phyloP scores from a whole-genome alignment of 37 sponge, comb jelly and placozoan genomes.

The Eunapius fragilis region DNA sequence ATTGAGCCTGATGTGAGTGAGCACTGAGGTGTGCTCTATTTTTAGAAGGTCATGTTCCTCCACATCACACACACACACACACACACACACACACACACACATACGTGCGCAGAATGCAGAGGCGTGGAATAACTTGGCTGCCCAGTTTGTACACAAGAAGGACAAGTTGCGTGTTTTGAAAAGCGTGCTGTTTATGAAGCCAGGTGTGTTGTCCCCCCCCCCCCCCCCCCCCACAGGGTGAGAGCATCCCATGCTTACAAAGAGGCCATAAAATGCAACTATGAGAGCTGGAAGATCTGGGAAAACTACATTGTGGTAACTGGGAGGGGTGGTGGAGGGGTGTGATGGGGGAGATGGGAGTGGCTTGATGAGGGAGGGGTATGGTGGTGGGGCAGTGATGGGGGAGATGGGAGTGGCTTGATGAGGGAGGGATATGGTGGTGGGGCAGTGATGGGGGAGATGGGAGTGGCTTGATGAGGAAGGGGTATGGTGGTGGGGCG shows the following conservation, averaged over 20 bases:
- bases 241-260: slow-evolving; percentile 64
- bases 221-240: slow-evolving; percentile 36
- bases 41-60: too few species aligned
- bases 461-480: too few species aligned
- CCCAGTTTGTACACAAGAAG: slow-evolving; percentile 64
- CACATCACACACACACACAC: neutral
- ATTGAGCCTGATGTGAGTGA: slow-evolving; percentile 79
- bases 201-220: too few species aligned
- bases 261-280: slow-evolving; percentile 82
- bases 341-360: neutral
- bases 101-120: slow-evolving; percentile 63
- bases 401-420: neutral
- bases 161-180: slow-evolving; percentile 69
- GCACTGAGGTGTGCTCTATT: neutral
- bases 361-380: neutral
- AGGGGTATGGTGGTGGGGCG: neutral
- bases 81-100: neutral
- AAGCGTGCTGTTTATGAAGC: neutral
- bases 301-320: slow-evolving; percentile 91
- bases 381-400: neutral
- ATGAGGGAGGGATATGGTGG: neutral
- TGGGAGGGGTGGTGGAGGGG: neutral
- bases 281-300: slow-evolving; percentile 93
- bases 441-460: neutral
- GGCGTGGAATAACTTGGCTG: slow-evolving; percentile 93